phyloP scores from a whole-genome alignment of 2,888 invertebrate species.

The Philhelius pedissequus region DNA sequence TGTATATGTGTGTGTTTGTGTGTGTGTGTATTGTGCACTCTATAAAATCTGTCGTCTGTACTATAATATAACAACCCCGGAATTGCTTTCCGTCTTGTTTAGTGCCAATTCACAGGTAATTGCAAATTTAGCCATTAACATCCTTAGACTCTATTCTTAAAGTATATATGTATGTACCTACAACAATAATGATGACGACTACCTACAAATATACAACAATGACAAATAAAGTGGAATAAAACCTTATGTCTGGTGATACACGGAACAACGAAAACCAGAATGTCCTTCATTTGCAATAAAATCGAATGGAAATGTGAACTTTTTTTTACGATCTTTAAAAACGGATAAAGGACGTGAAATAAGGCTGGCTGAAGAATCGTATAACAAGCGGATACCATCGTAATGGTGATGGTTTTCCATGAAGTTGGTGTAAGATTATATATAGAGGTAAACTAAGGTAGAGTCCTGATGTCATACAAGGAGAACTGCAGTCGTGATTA shows the following conservation, averaged over 20 bases:
- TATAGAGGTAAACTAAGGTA: background rate
- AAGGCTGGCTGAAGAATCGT: conserved; percentile 32
- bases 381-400: conserved; percentile 33
- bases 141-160: background rate
- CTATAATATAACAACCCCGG: background rate
- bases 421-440: background rate
- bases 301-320: conserved; percentile 62
- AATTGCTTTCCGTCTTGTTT: background rate
- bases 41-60: conserved; percentile 22
- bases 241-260: background rate
- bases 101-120: conserved; percentile 53
- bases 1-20: background rate
- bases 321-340: conserved; percentile 59
- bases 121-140: conserved; percentile 58
- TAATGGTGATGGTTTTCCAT: conserved; percentile 28
- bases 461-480: background rate
- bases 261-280: conserved; percentile 17
- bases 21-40: background rate
- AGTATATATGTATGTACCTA: background rate
- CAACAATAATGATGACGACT: background rate
- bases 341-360: conserved; percentile 54
- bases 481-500: conserved; percentile 42
- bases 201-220: too few relatives aligned
- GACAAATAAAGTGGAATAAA: background rate
- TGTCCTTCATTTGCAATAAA: conserved; percentile 66